These are phyloP conservation scores for Spheniscus mendiculus DNA, from an alignment of 2,113 vertebrate species.

Conservation along the genomic window DNA sequence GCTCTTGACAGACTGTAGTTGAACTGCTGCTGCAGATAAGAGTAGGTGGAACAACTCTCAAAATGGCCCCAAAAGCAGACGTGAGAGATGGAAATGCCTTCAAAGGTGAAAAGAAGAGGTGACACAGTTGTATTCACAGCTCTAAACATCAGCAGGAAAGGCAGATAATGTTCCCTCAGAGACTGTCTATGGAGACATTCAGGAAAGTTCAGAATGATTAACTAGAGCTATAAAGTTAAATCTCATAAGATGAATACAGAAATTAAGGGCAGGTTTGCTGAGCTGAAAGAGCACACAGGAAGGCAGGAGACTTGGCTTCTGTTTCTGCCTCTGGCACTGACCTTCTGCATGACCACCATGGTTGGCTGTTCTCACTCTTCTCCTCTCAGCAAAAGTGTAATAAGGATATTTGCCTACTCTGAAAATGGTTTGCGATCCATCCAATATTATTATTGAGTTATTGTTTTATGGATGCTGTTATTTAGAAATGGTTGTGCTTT, in stretches of 20 bases:
- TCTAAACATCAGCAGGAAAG: background rate
- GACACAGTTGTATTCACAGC: background rate
- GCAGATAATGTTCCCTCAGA: background rate
- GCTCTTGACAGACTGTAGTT: background rate
- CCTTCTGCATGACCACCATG: background rate
- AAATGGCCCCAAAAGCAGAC: background rate
- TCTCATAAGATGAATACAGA: background rate
- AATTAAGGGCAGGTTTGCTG: background rate
- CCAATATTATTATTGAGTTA: background rate
- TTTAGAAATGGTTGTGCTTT: background rate
- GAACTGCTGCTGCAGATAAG: background rate
- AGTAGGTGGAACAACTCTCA: background rate
- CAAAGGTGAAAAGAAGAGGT: conserved; percentile 18
- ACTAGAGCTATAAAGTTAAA: background rate
- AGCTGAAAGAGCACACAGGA: background rate
- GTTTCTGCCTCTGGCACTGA: background rate
- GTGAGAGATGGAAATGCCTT: background rate
- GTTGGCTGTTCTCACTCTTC: background rate
- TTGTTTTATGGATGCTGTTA: background rate
- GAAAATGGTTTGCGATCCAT: background rate
- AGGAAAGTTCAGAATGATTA: conserved; percentile 47
- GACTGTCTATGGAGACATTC: background rate
- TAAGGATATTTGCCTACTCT: background rate
- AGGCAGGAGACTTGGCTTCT: background rate
- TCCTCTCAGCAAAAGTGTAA: background rate